phyloP scores from a whole-genome alignment of 2,888 invertebrate genomes.

The Capitulum mitella region DNA sequence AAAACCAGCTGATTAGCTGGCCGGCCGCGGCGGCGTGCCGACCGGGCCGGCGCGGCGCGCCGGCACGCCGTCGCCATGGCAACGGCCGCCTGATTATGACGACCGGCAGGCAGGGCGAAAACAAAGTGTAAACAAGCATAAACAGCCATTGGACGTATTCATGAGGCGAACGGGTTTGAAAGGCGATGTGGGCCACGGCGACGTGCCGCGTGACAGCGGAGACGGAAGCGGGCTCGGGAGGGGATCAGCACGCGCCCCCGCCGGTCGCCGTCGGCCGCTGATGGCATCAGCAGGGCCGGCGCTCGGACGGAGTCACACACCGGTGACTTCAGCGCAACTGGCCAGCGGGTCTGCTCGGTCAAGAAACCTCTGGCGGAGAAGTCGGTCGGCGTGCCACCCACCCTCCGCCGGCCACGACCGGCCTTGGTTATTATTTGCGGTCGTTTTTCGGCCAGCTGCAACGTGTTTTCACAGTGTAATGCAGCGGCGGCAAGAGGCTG shows the following conservation, averaged over 20 bases:
- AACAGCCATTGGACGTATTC: slow-evolving; percentile 21
- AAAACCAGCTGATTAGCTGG: neutral
- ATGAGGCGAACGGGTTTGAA: neutral
- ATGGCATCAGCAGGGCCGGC: neutral
- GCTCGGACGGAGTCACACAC: too few relatives aligned
- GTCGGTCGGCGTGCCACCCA: neutral
- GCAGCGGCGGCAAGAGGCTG: neutral
- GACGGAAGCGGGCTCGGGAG: neutral
- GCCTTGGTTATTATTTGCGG: neutral
- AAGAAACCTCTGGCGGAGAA: too few relatives aligned
- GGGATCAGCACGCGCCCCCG: neutral
- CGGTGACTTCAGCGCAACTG: too few relatives aligned
- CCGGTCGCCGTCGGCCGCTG: neutral
- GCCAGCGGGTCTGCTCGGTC: too few relatives aligned
- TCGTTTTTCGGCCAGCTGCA: neutral
- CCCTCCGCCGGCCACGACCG: neutral
- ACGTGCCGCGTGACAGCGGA: neutral
- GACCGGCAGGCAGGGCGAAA: neutral
- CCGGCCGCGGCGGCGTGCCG: neutral
- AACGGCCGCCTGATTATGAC: slow-evolving; percentile 7
- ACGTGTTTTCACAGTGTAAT: neutral
- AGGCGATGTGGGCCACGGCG: neutral
- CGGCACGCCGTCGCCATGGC: neutral
- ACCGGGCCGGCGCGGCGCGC: neutral
- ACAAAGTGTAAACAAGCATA: slow-evolving; percentile 24